Evolutionary conservation across 2,113 vertebrate species (phyloP).

Genomic region (Halichoerus grypus): DNA sequence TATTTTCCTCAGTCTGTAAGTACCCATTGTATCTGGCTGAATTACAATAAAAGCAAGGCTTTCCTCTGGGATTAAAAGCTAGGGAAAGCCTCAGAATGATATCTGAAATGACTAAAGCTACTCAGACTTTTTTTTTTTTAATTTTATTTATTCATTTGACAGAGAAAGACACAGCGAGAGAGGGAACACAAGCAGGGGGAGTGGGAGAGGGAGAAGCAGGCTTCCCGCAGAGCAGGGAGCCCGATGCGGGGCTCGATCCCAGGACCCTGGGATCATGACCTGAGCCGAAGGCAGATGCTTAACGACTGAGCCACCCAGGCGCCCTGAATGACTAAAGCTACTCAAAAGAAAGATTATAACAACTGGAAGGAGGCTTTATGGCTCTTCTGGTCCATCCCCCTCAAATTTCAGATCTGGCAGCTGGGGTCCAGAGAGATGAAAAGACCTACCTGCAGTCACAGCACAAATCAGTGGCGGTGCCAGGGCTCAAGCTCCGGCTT

Average conservation of each 20-base stretch:
- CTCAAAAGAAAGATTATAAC: not conserved
- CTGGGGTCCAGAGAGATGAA: not conserved
- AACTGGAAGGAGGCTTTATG: not conserved
- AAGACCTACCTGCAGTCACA: not conserved
- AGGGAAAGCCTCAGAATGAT: not conserved
- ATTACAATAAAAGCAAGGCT: not conserved
- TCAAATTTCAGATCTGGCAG: not conserved
- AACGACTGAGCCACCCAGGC: too few species aligned
- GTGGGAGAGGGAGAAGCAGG: too few species aligned
- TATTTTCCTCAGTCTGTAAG: not conserved
- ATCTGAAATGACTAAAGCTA: conserved; percentile 8
- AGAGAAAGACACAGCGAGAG: too few species aligned
- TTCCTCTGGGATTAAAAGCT: not conserved
- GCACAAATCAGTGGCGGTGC: not conserved
- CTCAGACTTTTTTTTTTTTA: not conserved
- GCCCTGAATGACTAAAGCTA: not conserved
- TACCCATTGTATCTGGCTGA: not conserved
- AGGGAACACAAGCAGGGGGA: too few species aligned
- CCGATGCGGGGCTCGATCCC: too few species aligned
- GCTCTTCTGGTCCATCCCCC: not conserved
- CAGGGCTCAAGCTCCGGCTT: not conserved
- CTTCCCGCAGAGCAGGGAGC: too few species aligned
- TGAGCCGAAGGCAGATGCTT: too few species aligned
- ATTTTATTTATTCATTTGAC: too few species aligned
- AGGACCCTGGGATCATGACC: too few species aligned